Evolutionary conservation across 2,113 vertebrate genomes (phyloP), one percentile per base, ranked within the genome.

Genomic region (Cebidichthys violaceus): DNA sequence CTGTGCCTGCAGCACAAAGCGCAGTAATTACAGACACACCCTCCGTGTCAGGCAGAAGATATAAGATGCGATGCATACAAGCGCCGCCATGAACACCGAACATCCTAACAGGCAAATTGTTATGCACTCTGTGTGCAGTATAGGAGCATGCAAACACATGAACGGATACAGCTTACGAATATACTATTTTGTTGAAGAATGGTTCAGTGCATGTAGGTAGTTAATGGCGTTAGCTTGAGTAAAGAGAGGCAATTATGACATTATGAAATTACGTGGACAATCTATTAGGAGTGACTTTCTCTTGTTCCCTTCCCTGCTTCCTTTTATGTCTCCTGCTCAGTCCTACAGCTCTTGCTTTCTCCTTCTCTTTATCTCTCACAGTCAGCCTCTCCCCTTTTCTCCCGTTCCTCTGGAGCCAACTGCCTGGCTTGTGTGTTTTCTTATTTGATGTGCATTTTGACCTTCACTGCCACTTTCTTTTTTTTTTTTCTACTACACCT

Each of bases 201-300:
- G 70, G 39, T 86, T 79, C 72, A 41, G 59, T 47, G 69, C 73
- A 82, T 79, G 79, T 24, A 66, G 39, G 62, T 75, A 52, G 78
- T 61, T 83, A 88, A 90, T 79, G 82, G 69, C 61, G 71, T 90
- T 87, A 84, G 83, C 69, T 75, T 13, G 69, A 65, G 79, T 62
- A 90, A 92, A 91, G 88, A 88, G 77, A 62, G 50, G 52, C 88
- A 81, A 94, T 94, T 92, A 94, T 91, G 84, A 81, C 88, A 82
- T 92, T 89, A 94, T 91, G 87, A 94, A 95, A 95, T 92, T 87
- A 94, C 27, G 84, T 86, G 85, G 90, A 89, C 84, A 91, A 93
- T 82, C 92, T 78, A 93, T 93, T 92, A 94, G 82, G 39, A 84
- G 86, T 93, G 92, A 95, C 92, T 92, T 93, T 94, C 89, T 84